Evolutionary conservation across 2,113 vertebrate species (phyloP).

Genomic region (Centrocercus urophasianus): DNA sequence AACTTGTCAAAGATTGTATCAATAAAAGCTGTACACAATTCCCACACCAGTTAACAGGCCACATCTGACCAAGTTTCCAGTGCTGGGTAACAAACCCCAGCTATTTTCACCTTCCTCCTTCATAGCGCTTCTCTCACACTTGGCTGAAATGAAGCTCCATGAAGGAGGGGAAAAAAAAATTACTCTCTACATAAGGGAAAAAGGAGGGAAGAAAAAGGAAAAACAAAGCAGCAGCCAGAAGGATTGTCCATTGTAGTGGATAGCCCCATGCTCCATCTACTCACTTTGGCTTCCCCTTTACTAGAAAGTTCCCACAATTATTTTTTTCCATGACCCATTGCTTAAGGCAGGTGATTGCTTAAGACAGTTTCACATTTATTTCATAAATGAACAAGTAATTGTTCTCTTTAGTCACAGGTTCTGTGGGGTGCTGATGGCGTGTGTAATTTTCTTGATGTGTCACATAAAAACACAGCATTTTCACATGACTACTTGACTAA

Average conservation of each 20-base stretch:
- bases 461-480: background rate
- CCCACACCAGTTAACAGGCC: background rate
- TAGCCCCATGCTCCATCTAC: background rate
- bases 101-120: background rate
- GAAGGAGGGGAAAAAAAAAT: background rate
- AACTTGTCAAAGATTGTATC: background rate
- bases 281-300: background rate
- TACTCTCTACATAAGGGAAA: background rate
- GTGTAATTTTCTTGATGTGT: slow-evolving; percentile 35
- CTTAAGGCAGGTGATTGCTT: slow-evolving; percentile 1
- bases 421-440: background rate
- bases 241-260: background rate
- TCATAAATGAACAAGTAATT: background rate
- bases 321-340: background rate
- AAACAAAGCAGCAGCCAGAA: background rate
- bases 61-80: background rate
- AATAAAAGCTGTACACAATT: background rate
- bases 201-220: background rate
- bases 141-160: background rate
- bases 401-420: slow-evolving; percentile 16
- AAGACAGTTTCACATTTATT: slow-evolving; percentile 16
- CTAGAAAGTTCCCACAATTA: background rate
- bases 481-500: slow-evolving; percentile 16
- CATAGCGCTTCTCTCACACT: background rate
- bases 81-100: background rate